Conservation (phyloP, 2,113 vertebrate genomes). For the Perca fluviatilis region DNA sequence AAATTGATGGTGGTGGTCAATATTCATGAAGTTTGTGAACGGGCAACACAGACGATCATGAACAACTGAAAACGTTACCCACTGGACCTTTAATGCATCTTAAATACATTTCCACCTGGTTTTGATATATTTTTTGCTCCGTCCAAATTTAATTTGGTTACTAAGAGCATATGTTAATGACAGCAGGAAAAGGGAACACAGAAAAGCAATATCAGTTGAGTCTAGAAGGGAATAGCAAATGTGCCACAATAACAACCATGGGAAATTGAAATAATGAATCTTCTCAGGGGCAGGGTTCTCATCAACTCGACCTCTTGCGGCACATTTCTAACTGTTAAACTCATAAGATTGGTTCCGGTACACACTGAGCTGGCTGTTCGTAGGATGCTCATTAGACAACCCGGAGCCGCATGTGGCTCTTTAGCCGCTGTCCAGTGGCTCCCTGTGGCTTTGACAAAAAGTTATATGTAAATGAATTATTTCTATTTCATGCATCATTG, state of each 20-base stretch:
- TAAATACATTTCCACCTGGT: background rate
- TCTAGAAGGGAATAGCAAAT: constrained; percentile 23
- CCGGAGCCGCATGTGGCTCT: no score
- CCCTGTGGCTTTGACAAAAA: no score
- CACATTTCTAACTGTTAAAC: constrained; percentile 26
- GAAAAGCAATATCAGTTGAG: constrained; percentile 11
- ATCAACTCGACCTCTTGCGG: constrained; percentile 28
- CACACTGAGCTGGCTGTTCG: background rate
- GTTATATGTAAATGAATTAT: no score
- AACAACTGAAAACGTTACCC: no score
- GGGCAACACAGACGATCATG: no score
- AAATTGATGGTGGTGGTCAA: no score
- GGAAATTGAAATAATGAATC: constrained; percentile 52
- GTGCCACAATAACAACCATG: constrained; percentile 32
- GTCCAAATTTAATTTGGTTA: constrained; percentile 26
- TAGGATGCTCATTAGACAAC: background rate
- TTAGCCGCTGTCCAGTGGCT: no score
- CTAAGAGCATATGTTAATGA: constrained; percentile 1
- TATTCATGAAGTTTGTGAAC: no score
- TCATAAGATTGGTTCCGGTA: background rate
- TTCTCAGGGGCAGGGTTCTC: constrained; percentile 19
- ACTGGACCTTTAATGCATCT: background rate
- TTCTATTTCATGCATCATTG: no score
- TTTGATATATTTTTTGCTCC: background rate
- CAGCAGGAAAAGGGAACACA: constrained; percentile 3